Percentiles rank a stretch among this genome's conserved stretches.
These are phyloP conservation scores for Atethmia centrago DNA, from an alignment of 2,888 invertebrate species.

Conservation along the genomic window DNA sequence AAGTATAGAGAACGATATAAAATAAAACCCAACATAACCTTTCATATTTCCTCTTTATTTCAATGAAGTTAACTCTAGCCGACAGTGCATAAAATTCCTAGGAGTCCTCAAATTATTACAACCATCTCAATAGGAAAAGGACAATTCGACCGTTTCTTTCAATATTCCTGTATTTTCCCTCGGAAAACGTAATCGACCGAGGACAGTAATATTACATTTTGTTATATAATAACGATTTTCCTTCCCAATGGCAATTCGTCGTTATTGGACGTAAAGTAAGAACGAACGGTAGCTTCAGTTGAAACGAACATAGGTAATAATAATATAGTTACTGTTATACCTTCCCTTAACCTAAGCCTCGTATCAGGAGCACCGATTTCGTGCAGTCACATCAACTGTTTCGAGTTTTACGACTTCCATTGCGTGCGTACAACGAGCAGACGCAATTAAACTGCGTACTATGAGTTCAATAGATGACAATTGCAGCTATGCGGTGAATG, in stretches of 20 bases:
- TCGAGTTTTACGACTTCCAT: slow-evolving; percentile 71
- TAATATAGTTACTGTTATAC: slow-evolving; percentile 87
- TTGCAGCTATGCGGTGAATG: slow-evolving; percentile 69
- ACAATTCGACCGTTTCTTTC: slow-evolving; percentile 80
- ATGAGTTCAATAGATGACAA: slow-evolving; percentile 70
- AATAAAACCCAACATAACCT: slow-evolving; percentile 47
- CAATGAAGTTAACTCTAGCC: slow-evolving; percentile 70
- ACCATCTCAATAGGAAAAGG: slow-evolving; percentile 78
- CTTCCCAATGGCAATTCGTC: slow-evolving; percentile 84
- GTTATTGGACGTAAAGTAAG: slow-evolving; percentile 85
- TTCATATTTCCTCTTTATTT: slow-evolving; percentile 65
- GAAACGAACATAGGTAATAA: slow-evolving; percentile 85
- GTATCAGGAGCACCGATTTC: slow-evolving; percentile 66
- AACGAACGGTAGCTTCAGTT: slow-evolving; percentile 80
- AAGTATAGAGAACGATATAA: slow-evolving; percentile 17
- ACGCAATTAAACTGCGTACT: slow-evolving; percentile 58
- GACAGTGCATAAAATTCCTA: slow-evolving; percentile 77
- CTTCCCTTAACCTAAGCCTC: slow-evolving; percentile 78
- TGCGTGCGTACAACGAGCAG: slow-evolving; percentile 69
- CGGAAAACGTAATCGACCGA: slow-evolving; percentile 81
- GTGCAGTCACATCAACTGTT: slow-evolving; percentile 58
- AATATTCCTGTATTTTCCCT: slow-evolving; percentile 80
- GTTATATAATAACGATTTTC: slow-evolving; percentile 84
- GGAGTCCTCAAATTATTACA: slow-evolving; percentile 77
- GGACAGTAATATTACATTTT: slow-evolving; percentile 81